phyloP scores from a whole-genome alignment of 92 coral and sea anemone genomes.

The Porites divaricata region DNA sequence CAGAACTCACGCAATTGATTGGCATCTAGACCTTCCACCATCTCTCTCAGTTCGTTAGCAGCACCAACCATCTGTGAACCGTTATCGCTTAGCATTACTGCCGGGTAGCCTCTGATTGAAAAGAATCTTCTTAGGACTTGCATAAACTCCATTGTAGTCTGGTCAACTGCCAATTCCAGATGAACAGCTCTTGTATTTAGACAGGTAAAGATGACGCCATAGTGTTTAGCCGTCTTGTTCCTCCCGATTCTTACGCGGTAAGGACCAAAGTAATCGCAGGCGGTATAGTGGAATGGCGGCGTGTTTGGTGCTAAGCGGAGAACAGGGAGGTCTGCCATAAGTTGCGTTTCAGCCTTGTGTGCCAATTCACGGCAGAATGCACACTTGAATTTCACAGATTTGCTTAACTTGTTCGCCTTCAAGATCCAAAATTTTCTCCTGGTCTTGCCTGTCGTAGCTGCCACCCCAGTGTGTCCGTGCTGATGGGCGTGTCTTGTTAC shows the following conservation, averaged over 20 bases:
- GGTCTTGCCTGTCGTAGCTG: constrained; percentile 49
- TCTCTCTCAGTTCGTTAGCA: constrained; percentile 42
- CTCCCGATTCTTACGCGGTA: constrained; percentile 39
- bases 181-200: constrained; percentile 66
- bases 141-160: constrained; percentile 49
- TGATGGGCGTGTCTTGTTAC: constrained; percentile 11
- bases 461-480: constrained; percentile 54
- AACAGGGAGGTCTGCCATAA: constrained; percentile 57
- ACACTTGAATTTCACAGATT: constrained; percentile 47
- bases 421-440: constrained; percentile 61
- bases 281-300: constrained; percentile 58
- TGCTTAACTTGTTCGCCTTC: constrained; percentile 46
- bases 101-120: constrained; percentile 50
- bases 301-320: constrained; percentile 55
- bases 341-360: constrained; percentile 55
- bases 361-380: constrained; percentile 35
- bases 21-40: constrained; percentile 36
- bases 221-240: constrained; percentile 55
- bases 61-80: constrained; percentile 60
- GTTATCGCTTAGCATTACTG: constrained; percentile 49
- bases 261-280: constrained; percentile 69
- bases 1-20: constrained; percentile 34
- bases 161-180: constrained; percentile 51
- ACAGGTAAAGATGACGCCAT: constrained; percentile 57
- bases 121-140: constrained; percentile 56